These are phyloP conservation scores for Cyclina sinensis DNA, from an alignment of 1,140 invertebrate genomes.

Conservation along the genomic window DNA sequence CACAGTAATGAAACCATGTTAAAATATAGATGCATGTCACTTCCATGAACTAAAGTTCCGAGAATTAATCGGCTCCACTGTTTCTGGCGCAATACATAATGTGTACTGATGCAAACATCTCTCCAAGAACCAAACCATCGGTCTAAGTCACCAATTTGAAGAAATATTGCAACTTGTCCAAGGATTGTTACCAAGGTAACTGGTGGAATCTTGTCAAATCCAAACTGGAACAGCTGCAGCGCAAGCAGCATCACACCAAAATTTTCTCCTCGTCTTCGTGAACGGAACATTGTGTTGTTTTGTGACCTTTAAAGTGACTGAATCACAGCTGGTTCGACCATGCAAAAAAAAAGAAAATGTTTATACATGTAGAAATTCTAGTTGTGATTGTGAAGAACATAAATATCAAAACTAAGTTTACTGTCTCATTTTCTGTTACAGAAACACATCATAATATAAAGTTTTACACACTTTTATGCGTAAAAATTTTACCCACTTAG, in stretches of 20 bases:
- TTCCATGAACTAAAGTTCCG: slow-evolving; percentile 90
- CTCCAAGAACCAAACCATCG: slow-evolving; percentile 79
- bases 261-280: slow-evolving; percentile 66
- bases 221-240: slow-evolving; percentile 85
- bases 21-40: slow-evolving; percentile 92
- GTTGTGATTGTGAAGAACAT: too few species aligned
- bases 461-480: too few species aligned
- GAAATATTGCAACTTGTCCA: slow-evolving; percentile 84
- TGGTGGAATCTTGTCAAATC: slow-evolving; percentile 90
- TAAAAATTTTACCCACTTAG: too few species aligned
- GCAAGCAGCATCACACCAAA: slow-evolving; percentile 80
- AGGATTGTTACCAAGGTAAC: slow-evolving; percentile 89
- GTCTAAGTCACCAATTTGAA: slow-evolving; percentile 74
- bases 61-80: slow-evolving; percentile 89
- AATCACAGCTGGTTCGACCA: neutral
- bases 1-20: slow-evolving; percentile 92
- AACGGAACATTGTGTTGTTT: slow-evolving; percentile 55
- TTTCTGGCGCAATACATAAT: slow-evolving; percentile 88
- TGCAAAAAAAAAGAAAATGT: neutral
- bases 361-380: too few species aligned
- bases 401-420: too few species aligned
- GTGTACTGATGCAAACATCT: slow-evolving; percentile 89
- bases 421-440: too few species aligned
- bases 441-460: too few species aligned
- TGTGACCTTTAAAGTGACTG: neutral